phyloP scores from a whole-genome alignment of 2,888 invertebrate species.

The Ligdia adustata region DNA sequence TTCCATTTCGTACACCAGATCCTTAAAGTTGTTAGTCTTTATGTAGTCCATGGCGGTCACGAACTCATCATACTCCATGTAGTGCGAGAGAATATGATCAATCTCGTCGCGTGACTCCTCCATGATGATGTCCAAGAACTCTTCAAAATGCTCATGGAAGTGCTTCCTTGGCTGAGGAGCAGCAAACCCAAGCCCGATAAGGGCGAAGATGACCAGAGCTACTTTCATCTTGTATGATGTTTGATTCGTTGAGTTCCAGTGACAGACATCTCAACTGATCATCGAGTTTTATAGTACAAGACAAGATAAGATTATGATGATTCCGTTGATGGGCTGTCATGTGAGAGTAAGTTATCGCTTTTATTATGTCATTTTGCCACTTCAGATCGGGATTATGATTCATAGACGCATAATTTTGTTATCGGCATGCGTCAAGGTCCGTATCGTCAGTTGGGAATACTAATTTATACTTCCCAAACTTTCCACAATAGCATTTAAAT shows the following conservation, averaged over 20 bases:
- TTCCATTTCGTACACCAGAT: slow-evolving; percentile 64
- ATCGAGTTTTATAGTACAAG: slow-evolving; percentile 43
- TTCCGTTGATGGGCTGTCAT: slow-evolving; percentile 29
- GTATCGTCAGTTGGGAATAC: background rate
- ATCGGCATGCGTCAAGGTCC: no score
- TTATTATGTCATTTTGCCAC: slow-evolving; percentile 10
- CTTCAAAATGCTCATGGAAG: slow-evolving; percentile 66
- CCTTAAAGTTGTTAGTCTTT: slow-evolving; percentile 54
- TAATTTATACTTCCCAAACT: background rate
- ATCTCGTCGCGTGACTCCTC: slow-evolving; percentile 49
- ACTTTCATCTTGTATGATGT: slow-evolving; percentile 54
- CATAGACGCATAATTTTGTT: no score
- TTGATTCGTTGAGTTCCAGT: slow-evolving; percentile 10
- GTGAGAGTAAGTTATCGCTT: slow-evolving; percentile 27
- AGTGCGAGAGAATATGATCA: slow-evolving; percentile 43
- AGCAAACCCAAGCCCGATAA: slow-evolving; percentile 49
- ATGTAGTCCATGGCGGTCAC: slow-evolving; percentile 48
- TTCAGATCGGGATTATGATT: slow-evolving; percentile 8
- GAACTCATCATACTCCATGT: slow-evolving; percentile 62
- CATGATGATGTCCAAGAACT: slow-evolving; percentile 56
- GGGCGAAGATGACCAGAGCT: slow-evolving; percentile 46
- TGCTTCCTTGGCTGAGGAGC: slow-evolving; percentile 61
- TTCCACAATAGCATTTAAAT: background rate
- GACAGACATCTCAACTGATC: background rate
- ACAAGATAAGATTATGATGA: slow-evolving; percentile 28